Base-by-base conservation (phyloP, 2,888 invertebrate species). In the Torymus tubicola region DNA sequence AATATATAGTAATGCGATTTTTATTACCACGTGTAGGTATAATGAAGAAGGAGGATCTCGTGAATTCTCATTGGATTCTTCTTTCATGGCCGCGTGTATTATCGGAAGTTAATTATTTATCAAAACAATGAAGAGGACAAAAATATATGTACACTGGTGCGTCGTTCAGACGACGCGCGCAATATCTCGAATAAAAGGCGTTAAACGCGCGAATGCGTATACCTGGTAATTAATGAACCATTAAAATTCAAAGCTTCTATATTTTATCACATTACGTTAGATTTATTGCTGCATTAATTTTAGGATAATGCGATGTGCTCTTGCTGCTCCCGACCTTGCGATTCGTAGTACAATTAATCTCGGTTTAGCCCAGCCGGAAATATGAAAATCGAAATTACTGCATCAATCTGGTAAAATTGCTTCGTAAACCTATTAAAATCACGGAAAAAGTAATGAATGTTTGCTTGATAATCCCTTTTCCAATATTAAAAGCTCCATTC, bases 201-300 rank as follows among this genome's bases (percentile, higher is more conserved):
- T 67, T 52, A 53, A 68, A 68, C 24, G 58, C 24, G 58, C 0
- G 58, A 65, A 21, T 57, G 63, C 13, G 2, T 53, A 63, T 74
- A 14, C 2, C 42, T 3, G 4, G 10, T 74, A 74, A 65, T 74
- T 67, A 58, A 74, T 64, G 63, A 42, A 58, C 16, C 74, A 57
- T 57, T 69, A 53, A 69, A 70, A 70, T 69, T 58, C 64, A 16
- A 58, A 61, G 18, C 24, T 57, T 57, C 61, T 52, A 58, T 73
- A 70, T 70, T 65, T 64, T 74, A 64, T 14, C 61, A 53, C 52
- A 71, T 71, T 60, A 65, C 21, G 14, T 64, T 16, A 58, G 21
- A 74, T 80, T 80, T 80, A 80, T 63, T n/a, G 42, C 31, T 8
- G 12, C 70, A 80, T 79, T 64, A 64, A 79, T 79, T 69, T 69